Percentiles rank a stretch among this genome's conserved stretches.
Evolutionary conservation across 2,797 vertebrate species (phyloP).

Genomic region (Acipenser oxyrinchus): DNA sequence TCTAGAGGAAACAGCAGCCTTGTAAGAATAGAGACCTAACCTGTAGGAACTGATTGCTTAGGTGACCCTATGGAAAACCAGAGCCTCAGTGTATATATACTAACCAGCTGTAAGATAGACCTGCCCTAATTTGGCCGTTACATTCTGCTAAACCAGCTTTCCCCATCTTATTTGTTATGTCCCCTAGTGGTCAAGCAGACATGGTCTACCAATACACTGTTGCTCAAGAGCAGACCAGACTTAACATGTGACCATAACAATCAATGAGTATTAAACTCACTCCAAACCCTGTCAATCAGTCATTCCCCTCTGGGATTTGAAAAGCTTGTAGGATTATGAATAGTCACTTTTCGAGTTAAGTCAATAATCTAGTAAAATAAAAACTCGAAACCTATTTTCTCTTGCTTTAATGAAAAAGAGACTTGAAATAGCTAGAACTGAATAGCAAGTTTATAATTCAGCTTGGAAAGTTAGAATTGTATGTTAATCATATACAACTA

Average conservation of each 20-base stretch:
- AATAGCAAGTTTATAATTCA: background rate
- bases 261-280: slow-evolving; percentile 5
- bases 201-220: background rate
- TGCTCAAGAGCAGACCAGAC: slow-evolving; percentile 3
- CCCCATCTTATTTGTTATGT: too few relatives aligned
- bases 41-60: too few relatives aligned
- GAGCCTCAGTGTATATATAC: too few relatives aligned
- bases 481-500: too few relatives aligned
- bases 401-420: background rate
- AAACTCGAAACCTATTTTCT: background rate
- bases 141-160: too few relatives aligned
- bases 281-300: background rate
- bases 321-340: background rate
- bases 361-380: slow-evolving; percentile 7
- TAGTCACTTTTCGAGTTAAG: background rate
- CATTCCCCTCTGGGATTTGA: background rate
- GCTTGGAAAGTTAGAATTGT: too few relatives aligned
- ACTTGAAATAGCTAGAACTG: background rate
- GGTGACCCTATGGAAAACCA: too few relatives aligned
- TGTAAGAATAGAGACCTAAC: too few relatives aligned
- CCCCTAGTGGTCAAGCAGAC: background rate
- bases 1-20: too few relatives aligned
- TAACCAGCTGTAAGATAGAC: too few relatives aligned
- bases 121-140: too few relatives aligned
- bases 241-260: slow-evolving; percentile 5